Evolutionary conservation across 2,888 invertebrate species (phyloP).

Genomic region (Limnephilus auricula): DNA sequence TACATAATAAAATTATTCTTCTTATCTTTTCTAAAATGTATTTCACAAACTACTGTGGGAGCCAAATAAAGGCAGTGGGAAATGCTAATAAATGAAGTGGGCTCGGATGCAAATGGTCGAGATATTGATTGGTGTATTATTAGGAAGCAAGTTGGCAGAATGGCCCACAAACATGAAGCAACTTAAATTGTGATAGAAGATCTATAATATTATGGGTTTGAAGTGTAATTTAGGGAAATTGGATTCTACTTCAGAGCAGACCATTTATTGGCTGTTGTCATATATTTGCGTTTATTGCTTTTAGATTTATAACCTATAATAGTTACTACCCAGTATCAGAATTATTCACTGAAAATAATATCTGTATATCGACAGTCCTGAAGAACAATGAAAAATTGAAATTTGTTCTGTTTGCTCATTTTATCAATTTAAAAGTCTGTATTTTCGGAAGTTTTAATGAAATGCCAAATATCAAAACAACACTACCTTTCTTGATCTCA

Average conservation of each 20-base stretch:
- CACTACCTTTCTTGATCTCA: too few relatives aligned
- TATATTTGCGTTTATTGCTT: not conserved
- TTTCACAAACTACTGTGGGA: not conserved
- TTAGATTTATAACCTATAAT: not conserved
- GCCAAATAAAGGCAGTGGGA: not conserved
- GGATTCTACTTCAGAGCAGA: not conserved
- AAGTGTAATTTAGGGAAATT: not conserved
- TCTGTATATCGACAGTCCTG: too few relatives aligned
- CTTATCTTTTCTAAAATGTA: constrained; percentile 2
- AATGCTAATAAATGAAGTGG: not conserved
- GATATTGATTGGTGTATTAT: not conserved
- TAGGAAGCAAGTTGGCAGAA: not conserved
- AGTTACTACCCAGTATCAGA: not conserved
- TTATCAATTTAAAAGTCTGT: too few relatives aligned
- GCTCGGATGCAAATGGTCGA: not conserved
- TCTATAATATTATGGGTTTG: not conserved
- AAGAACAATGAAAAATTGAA: too few relatives aligned
- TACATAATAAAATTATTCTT: not conserved
- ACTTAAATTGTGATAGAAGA: not conserved
- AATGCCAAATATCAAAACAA: too few relatives aligned
- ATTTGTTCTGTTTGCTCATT: too few relatives aligned
- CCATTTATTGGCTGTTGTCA: not conserved
- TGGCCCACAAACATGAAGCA: not conserved
- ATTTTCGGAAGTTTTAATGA: too few relatives aligned
- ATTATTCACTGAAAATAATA: too few relatives aligned